phyloP scores from a whole-genome alignment of 2,888 invertebrate genomes.

The Trichogramma evanescens region DNA sequence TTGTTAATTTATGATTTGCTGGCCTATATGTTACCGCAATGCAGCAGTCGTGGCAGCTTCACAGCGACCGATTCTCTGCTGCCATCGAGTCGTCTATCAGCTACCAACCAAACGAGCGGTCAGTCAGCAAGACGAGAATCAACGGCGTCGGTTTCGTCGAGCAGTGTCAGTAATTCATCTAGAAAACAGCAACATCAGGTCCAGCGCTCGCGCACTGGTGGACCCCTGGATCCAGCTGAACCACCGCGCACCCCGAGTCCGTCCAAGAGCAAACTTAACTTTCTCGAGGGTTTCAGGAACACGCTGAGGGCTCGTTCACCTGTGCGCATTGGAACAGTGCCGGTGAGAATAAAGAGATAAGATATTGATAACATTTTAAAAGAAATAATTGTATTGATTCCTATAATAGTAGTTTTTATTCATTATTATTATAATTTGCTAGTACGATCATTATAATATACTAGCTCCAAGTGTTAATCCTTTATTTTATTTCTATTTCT shows the following conservation, averaged over 20 bases:
- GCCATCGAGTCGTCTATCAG: slow-evolving; percentile 3
- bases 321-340: slow-evolving; percentile 41
- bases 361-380: too few species aligned
- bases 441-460: too few species aligned
- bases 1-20: slow-evolving; percentile 41
- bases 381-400: too few species aligned
- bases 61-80: slow-evolving; percentile 30
- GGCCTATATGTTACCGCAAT: slow-evolving; percentile 22
- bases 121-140: slow-evolving; percentile 30
- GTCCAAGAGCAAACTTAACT: slow-evolving; percentile 49
- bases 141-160: not conserved
- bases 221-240: slow-evolving; percentile 26
- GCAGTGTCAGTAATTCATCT: slow-evolving; percentile 6
- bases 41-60: slow-evolving; percentile 39
- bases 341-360: slow-evolving; percentile 35
- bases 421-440: too few species aligned
- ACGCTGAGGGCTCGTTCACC: slow-evolving; percentile 50
- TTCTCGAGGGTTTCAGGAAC: slow-evolving; percentile 59
- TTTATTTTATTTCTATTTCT: too few species aligned
- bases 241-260: slow-evolving; percentile 44
- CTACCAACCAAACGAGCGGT: slow-evolving; percentile 30
- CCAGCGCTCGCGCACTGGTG: slow-evolving; percentile 35
- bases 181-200: slow-evolving; percentile 30
- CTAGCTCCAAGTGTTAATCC: too few species aligned
- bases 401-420: too few species aligned